Evolutionary conservation across 2,797 vertebrate genomes (phyloP).

Genomic region (Lagocephalus sceleratus): DNA sequence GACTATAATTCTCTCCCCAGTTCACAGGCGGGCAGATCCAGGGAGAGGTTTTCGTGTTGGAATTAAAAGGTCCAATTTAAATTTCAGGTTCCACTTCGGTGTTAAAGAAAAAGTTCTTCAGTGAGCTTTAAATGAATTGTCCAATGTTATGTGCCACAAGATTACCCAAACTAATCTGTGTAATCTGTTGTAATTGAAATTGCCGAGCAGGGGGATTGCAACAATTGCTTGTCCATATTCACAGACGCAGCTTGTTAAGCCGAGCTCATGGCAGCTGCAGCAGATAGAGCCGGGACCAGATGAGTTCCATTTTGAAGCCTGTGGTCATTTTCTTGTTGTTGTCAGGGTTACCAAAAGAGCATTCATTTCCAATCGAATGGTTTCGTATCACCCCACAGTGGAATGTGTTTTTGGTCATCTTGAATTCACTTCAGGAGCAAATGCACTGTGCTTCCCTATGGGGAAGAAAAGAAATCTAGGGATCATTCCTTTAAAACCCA

Average conservation of each 20-base stretch:
- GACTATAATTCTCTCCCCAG: slow-evolving; percentile 94
- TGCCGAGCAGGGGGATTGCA: slow-evolving; percentile 26
- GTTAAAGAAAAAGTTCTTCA: slow-evolving; percentile 2
- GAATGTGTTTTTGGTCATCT: slow-evolving; percentile 66
- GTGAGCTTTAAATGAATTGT: slow-evolving; percentile 4
- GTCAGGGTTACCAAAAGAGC: slow-evolving; percentile 56
- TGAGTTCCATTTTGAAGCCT: slow-evolving; percentile 20
- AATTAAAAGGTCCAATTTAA: slow-evolving; percentile 75
- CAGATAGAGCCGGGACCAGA: slow-evolving; percentile 32
- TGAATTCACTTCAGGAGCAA: slow-evolving; percentile 59
- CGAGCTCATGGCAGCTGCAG: slow-evolving; percentile 41
- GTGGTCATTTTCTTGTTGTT: slow-evolving; percentile 46
- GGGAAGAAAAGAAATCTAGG: slow-evolving; percentile 52
- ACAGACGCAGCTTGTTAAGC: slow-evolving; percentile 34
- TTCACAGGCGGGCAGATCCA: slow-evolving; percentile 75
- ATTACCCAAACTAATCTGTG: no score
- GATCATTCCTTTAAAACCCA: slow-evolving; percentile 66
- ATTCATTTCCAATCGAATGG: slow-evolving; percentile 41
- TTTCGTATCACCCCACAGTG: slow-evolving; percentile 42
- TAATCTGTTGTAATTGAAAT: no score
- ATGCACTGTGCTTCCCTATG: slow-evolving; percentile 43
- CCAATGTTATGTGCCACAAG: no score
- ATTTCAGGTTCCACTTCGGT: slow-evolving; percentile 68
- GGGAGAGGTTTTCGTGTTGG: slow-evolving; percentile 64
- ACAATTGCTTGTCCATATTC: slow-evolving; percentile 50